Evolutionary conservation across 2,797 vertebrate species (phyloP).

Genomic region (Hafferia zeledoni): DNA sequence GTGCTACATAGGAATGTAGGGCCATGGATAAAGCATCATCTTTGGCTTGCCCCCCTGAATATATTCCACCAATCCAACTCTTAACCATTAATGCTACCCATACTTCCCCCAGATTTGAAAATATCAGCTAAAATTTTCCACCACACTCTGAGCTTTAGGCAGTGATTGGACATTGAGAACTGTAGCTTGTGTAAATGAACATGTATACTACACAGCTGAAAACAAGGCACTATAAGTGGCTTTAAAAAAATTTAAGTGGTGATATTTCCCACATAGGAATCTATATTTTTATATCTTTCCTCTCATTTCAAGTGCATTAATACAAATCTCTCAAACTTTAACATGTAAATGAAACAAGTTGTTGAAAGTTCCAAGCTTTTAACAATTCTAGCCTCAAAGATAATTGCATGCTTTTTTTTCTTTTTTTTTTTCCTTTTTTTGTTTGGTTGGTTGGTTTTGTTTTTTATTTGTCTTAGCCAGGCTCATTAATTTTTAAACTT

Average conservation of each 20-base stretch:
- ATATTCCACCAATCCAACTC: not conserved
- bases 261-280: not conserved
- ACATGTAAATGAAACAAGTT: not conserved
- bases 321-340: not conserved
- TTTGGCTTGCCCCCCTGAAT: not conserved
- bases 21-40: not conserved
- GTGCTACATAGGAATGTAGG: not conserved
- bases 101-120: not conserved
- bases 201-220: not conserved
- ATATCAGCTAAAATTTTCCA: not conserved
- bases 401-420: not conserved
- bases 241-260: not conserved
- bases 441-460: too few species aligned
- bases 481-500: not conserved
- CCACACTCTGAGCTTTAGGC: not conserved
- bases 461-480: not conserved
- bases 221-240: not conserved
- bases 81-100: not conserved
- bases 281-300: not conserved
- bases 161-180: not conserved
- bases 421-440: too few species aligned
- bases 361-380: not conserved
- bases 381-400: not conserved
- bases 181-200: not conserved
- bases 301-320: not conserved